Evolutionary conservation across 37 sponge, comb jelly and placozoan genomes (phyloP).

Genomic region (Hexactinellida sp.): DNA sequence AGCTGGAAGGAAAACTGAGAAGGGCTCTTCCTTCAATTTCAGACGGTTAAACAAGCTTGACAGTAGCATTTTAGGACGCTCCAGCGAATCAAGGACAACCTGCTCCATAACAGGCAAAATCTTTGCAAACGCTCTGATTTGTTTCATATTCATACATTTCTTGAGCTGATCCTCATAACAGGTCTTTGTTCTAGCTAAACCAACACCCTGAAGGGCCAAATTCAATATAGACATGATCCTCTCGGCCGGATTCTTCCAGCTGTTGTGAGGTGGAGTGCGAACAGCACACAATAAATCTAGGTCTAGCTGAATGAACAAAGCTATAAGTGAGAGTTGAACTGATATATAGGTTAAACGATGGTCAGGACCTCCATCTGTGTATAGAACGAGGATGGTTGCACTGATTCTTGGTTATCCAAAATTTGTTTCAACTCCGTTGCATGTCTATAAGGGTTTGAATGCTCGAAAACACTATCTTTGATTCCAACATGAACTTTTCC

Average conservation of each 20-base stretch:
- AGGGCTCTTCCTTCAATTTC: conserved; percentile 20
- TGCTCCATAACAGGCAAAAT: conserved; percentile 17
- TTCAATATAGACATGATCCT: conserved; percentile 23
- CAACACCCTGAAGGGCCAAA: conserved; percentile 27
- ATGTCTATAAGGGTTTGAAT: conserved; percentile 23
- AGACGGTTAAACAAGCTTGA: conserved; percentile 19
- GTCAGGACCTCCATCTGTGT: conserved; percentile 16
- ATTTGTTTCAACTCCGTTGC: neutral
- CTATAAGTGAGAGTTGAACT: conserved; percentile 9
- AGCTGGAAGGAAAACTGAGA: conserved; percentile 4
- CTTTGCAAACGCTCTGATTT: conserved; percentile 22
- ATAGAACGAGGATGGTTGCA: neutral
- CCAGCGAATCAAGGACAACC: conserved; percentile 16
- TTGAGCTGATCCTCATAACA: conserved; percentile 25
- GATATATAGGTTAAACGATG: conserved; percentile 11
- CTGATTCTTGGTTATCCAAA: neutral
- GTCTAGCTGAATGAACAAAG: conserved; percentile 12
- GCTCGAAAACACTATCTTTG: conserved; percentile 19
- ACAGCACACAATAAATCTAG: conserved; percentile 22
- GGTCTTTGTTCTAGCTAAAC: conserved; percentile 22
- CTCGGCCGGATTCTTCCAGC: conserved; percentile 28
- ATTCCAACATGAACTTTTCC: conserved; percentile 20
- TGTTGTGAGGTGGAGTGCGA: conserved; percentile 22
- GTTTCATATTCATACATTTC: conserved; percentile 27
- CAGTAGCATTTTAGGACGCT: conserved; percentile 23